Conservation (phyloP, 2,113 vertebrate genomes). For the Echinops telfairi region DNA sequence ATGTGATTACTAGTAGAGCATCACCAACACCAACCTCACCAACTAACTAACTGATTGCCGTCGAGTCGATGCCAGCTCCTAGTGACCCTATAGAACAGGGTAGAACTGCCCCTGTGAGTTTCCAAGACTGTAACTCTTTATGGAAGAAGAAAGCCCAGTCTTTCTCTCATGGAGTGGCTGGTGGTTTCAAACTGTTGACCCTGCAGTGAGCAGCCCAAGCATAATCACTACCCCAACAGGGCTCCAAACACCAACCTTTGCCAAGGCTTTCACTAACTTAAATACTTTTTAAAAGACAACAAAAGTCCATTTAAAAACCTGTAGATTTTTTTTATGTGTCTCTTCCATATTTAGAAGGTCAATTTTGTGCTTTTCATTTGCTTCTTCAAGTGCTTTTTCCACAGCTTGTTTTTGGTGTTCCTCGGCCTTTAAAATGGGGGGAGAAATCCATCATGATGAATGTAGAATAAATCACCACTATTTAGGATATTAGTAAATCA, state of each 20-base stretch:
- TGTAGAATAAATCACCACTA: neutral
- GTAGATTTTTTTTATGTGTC: conserved; percentile 69
- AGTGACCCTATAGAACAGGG: no score
- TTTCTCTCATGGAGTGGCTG: no score
- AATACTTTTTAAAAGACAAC: conserved; percentile 9
- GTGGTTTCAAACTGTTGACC: no score
- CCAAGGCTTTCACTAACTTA: neutral
- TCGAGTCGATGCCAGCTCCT: no score
- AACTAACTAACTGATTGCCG: no score
- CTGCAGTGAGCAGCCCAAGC: no score
- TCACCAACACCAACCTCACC: neutral
- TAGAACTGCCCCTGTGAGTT: no score
- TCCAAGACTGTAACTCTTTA: no score
- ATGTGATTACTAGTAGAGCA: neutral
- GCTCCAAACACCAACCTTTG: neutral
- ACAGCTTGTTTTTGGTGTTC: conserved; percentile 81
- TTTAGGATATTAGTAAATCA: neutral
- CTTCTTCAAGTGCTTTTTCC: conserved; percentile 81
- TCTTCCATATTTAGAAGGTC: conserved; percentile 78
- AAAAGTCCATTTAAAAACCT: conserved; percentile 75
- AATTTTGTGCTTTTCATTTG: conserved; percentile 60
- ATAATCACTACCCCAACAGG: no score
- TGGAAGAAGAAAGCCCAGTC: no score
- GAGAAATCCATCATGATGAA: neutral
- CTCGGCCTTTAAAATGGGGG: conserved; percentile 81